A percentile compares a stretch with the other conserved stretches of the same genome.
Evolutionary conservation across 1,140 invertebrate genomes (phyloP).

Genomic region (Drosophila biarmipes): DNA sequence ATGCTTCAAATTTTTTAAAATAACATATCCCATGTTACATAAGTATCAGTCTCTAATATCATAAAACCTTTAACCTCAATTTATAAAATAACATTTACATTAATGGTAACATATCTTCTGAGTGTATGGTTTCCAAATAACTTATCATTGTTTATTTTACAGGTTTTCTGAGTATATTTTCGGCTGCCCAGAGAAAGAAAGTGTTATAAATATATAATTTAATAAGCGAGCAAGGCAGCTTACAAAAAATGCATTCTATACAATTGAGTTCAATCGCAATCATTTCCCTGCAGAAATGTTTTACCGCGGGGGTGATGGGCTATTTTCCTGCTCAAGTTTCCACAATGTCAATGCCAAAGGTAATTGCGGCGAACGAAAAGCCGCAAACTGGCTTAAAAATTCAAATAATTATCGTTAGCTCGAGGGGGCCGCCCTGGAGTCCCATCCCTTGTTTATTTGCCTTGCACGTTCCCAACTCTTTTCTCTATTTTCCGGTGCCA

Average conservation of each 20-base stretch:
- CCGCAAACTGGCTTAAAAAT: conserved; percentile 35
- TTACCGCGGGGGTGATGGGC: background rate
- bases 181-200: too few relatives aligned
- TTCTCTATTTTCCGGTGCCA: conserved; percentile 6
- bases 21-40: too few relatives aligned
- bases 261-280: background rate
- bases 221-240: background rate
- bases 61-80: too few relatives aligned
- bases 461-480: conserved; percentile 17
- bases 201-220: too few relatives aligned
- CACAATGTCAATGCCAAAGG: conserved; percentile 68
- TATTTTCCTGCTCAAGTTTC: conserved; percentile 3
- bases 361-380: conserved; percentile 32
- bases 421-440: background rate
- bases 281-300: background rate
- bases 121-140: too few relatives aligned
- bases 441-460: conserved; percentile 21
- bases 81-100: too few relatives aligned
- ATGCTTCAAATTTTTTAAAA: background rate
- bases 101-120: too few relatives aligned
- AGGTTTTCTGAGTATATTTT: too few relatives aligned
- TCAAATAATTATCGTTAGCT: conserved; percentile 55
- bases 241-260: background rate
- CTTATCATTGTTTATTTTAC: too few relatives aligned
- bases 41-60: background rate